Evolutionary conservation across 2,888 invertebrate genomes (phyloP).

Genomic region (Antheraea yamamai): DNA sequence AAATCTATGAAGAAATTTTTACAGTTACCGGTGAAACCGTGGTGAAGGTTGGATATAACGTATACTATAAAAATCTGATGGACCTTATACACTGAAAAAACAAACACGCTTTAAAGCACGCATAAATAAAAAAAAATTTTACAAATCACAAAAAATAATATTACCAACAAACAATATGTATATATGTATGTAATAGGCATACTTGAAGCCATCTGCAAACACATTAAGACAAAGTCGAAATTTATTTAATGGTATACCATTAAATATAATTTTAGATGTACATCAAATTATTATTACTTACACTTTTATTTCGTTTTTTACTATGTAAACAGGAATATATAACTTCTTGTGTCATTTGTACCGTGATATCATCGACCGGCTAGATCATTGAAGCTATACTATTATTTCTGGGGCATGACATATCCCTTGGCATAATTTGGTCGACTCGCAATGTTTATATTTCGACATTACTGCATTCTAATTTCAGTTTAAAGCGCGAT

Average conservation of each 20-base stretch:
- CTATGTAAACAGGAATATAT: slow-evolving; percentile 32
- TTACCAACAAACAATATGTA: background rate
- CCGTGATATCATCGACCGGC: slow-evolving; percentile 62
- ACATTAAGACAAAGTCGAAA: background rate
- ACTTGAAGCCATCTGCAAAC: background rate
- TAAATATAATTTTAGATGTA: background rate
- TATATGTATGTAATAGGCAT: background rate
- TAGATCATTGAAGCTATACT: slow-evolving; percentile 44
- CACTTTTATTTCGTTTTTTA: slow-evolving; percentile 13
- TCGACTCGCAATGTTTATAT: slow-evolving; percentile 46
- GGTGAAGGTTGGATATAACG: too few relatives aligned
- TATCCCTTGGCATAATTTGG: slow-evolving; percentile 67
- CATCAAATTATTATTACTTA: background rate
- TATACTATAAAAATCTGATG: too few relatives aligned
- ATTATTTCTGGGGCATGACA: slow-evolving; percentile 75
- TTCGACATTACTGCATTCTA: slow-evolving; percentile 62
- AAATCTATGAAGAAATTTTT: too few relatives aligned
- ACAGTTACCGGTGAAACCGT: too few relatives aligned
- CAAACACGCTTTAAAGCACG: background rate
- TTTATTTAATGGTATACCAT: background rate
- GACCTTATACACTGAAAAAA: too few relatives aligned
- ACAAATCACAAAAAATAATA: background rate
- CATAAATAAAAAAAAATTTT: background rate
- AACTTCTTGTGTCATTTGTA: slow-evolving; percentile 44
- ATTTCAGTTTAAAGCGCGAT: slow-evolving; percentile 64